Percentiles rank a stretch among this genome's conserved stretches.
These are phyloP conservation scores for Trimorus sp. DNA, from an alignment of 2,888 invertebrate species.

Conservation along the genomic window DNA sequence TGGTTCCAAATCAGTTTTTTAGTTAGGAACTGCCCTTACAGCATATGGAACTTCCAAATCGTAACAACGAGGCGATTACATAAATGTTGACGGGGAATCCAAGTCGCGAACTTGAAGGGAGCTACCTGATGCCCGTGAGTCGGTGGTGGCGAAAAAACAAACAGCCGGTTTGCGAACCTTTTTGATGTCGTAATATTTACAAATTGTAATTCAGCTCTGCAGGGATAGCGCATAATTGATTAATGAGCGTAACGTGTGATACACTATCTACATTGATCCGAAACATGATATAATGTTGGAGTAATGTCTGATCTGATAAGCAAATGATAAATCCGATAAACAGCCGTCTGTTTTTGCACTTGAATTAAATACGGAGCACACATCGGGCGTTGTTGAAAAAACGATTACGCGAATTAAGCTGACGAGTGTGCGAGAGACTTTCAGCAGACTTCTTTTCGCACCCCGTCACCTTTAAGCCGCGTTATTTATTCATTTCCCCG, in stretches of 20 bases:
- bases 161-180: constrained; percentile 10
- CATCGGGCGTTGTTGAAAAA: constrained; percentile 26
- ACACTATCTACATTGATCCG: constrained; percentile 26
- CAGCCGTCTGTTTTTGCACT: constrained; percentile 40
- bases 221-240: constrained; percentile 32
- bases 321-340: constrained; percentile 43
- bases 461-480: no score
- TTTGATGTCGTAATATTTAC: constrained; percentile 23
- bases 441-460: no score
- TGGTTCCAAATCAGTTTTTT: no score
- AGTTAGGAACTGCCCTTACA: no score
- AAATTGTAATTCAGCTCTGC: constrained; percentile 25
- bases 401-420: constrained; percentile 11
- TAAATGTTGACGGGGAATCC: no score
- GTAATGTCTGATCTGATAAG: constrained; percentile 53
- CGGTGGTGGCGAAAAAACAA: constrained; percentile 2
- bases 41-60: no score
- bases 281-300: constrained; percentile 40
- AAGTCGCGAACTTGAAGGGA: not conserved
- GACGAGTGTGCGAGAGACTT: not conserved
- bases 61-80: no score
- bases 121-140: not conserved
- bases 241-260: constrained; percentile 28
- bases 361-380: constrained; percentile 27
- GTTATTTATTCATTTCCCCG: no score